Evolutionary conservation across 2,888 invertebrate species (phyloP).

Genomic region (Drosophila ustulata): DNA sequence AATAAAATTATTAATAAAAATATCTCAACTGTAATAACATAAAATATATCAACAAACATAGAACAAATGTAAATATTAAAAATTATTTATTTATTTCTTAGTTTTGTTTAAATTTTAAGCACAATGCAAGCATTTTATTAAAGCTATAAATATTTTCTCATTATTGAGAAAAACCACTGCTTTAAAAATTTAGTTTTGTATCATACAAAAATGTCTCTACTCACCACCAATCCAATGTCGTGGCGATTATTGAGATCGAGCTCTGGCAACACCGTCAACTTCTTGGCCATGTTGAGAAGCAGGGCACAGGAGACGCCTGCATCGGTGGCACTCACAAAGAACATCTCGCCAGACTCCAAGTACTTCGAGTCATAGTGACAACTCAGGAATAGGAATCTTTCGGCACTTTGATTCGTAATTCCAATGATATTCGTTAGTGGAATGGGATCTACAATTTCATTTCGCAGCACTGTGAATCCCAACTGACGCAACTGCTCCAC

Average conservation of each 20-base stretch:
- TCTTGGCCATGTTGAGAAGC: conserved; percentile 91
- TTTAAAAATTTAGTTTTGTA: too few relatives aligned
- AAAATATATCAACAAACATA: neutral
- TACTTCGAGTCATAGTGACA: conserved; percentile 93
- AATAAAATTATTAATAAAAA: too few relatives aligned
- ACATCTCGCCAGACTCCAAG: conserved; percentile 76
- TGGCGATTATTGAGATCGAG: conserved; percentile 86
- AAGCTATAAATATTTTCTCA: too few relatives aligned
- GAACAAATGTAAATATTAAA: too few relatives aligned
- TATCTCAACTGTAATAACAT: neutral
- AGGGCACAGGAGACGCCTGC: conserved; percentile 98
- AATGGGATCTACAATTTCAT: conserved; percentile 72
- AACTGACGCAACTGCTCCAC: conserved; percentile 19
- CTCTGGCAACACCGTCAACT: conserved; percentile 85
- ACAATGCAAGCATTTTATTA: too few relatives aligned
- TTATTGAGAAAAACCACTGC: too few relatives aligned
- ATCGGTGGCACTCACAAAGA: conserved; percentile 90
- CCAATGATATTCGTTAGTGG: conserved; percentile 88
- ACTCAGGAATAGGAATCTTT: conserved; percentile 88
- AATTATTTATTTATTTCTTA: too few relatives aligned
- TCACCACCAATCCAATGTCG: conserved; percentile 46
- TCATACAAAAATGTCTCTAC: neutral
- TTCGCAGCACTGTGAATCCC: conserved; percentile 22
- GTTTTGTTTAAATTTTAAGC: too few relatives aligned
- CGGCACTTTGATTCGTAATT: conserved; percentile 88